These are phyloP conservation scores for Pelochelys cantorii DNA, from an alignment of 2,797 vertebrate genomes.

Conservation along the genomic window DNA sequence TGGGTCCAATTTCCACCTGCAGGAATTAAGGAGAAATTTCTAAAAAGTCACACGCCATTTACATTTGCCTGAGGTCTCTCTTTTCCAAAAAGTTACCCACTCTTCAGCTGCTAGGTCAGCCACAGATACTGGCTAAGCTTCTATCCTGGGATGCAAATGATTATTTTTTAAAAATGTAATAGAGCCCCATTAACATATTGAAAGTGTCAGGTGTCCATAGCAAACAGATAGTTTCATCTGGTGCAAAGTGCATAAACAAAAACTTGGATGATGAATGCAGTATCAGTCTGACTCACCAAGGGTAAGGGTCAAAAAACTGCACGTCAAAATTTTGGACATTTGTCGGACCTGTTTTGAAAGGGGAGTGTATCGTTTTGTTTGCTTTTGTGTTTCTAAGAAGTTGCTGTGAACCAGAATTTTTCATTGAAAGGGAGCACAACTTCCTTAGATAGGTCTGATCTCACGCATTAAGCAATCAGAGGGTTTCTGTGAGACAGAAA, in stretches of 20 bases:
- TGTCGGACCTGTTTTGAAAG: not conserved
- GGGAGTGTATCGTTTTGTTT: not conserved
- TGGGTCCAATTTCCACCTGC: not conserved
- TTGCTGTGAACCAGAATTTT: not conserved
- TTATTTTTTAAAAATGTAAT: not conserved
- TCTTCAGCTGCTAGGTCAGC: not conserved
- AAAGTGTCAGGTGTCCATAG: not conserved
- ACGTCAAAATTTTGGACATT: not conserved
- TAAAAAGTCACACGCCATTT: not conserved
- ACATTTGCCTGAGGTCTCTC: not conserved
- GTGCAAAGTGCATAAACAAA: not conserved
- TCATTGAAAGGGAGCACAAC: accelerated
- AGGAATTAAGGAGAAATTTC: not conserved
- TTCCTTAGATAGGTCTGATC: not conserved
- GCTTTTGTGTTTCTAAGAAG: too few species aligned
- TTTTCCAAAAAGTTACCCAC: not conserved
- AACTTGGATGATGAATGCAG: not conserved
- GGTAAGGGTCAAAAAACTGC: not conserved
- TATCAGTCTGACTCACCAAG: not conserved
- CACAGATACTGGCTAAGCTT: not conserved
- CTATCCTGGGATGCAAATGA: not conserved
- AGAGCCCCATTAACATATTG: not conserved
- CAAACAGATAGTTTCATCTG: not conserved
- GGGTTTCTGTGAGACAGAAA: not conserved
- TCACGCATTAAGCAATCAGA: constrained; percentile 1